phyloP scores from a whole-genome alignment of 2,113 vertebrate genomes.

The Heterotilapia buettikoferi region DNA sequence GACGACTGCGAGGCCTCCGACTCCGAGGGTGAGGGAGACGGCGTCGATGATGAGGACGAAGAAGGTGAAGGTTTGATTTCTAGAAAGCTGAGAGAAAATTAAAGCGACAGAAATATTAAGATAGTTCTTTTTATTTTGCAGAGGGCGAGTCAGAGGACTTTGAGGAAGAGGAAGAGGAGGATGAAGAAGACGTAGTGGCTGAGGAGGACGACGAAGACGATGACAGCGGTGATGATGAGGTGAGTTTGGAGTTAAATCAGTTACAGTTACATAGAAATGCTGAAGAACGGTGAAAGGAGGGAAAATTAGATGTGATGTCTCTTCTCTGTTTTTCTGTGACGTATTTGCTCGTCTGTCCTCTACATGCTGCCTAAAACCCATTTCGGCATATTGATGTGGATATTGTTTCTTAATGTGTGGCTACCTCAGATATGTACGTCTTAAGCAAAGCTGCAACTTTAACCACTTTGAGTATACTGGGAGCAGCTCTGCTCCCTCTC shows the following conservation, averaged over 20 bases:
- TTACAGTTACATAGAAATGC: background rate
- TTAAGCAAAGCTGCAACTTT: too few relatives aligned
- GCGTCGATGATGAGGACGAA: slow-evolving; percentile 76
- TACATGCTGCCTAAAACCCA: background rate
- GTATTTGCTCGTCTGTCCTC: accelerated
- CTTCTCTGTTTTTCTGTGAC: background rate
- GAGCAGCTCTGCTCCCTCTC: too few relatives aligned
- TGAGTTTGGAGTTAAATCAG: background rate
- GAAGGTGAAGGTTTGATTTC: slow-evolving; percentile 64
- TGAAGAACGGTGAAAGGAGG: background rate
- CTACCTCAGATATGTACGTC: too few relatives aligned
- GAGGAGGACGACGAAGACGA: slow-evolving; percentile 68
- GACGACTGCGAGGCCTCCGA: slow-evolving; percentile 79
- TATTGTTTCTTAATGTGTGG: background rate
- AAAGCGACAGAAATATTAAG: background rate
- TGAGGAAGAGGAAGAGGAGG: slow-evolving; percentile 77
- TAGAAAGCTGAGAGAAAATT: background rate
- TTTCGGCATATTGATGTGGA: background rate
- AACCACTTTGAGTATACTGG: too few relatives aligned
- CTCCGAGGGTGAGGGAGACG: slow-evolving; percentile 77
- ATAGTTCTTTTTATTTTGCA: background rate
- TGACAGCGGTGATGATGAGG: slow-evolving; percentile 53
- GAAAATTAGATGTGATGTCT: accelerated
- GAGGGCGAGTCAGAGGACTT: slow-evolving; percentile 72
- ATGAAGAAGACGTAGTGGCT: slow-evolving; percentile 59